A percentile compares a stretch with the other conserved stretches of the same genome.
These are phyloP conservation scores for Lepus timidus DNA, from an alignment of 2,113 vertebrate species.

Conservation along the genomic window DNA sequence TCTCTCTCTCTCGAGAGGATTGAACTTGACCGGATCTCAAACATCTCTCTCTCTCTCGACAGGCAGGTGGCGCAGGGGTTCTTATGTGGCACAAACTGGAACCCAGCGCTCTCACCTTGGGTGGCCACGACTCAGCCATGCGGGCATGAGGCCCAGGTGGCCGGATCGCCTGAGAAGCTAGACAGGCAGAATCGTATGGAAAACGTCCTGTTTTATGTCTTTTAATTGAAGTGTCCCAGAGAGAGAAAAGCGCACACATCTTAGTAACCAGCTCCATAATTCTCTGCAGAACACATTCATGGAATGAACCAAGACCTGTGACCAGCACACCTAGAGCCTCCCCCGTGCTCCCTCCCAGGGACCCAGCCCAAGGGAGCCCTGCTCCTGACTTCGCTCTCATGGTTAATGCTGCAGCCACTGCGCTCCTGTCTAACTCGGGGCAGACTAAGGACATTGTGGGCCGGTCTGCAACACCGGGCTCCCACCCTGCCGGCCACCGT, in stretches of 20 bases:
- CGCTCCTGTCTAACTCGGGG: neutral
- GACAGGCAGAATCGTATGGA: neutral
- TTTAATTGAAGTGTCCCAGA: neutral
- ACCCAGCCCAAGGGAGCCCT: neutral
- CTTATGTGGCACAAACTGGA: neutral
- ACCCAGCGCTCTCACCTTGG: neutral
- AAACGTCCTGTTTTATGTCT: neutral
- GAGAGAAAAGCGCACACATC: neutral
- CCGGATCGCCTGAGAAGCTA: neutral
- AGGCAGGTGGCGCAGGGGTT: neutral
- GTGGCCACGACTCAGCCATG: neutral
- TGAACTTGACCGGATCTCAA: neutral
- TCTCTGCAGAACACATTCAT: neutral
- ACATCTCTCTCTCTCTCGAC: too few species aligned
- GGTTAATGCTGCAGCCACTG: neutral
- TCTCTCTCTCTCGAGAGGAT: too few species aligned
- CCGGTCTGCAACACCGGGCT: neutral
- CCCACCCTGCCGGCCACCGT: neutral
- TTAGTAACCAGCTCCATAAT: neutral
- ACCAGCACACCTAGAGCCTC: neutral
- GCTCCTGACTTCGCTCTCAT: neutral
- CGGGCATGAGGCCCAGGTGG: neutral
- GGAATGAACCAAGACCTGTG: slow-evolving; percentile 9
- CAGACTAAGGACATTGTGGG: rapidly evolving
- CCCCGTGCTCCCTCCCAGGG: rapidly evolving